Evolutionary conservation across 2,113 vertebrate genomes (phyloP).

Genomic region (Siphamia tubifer): DNA sequence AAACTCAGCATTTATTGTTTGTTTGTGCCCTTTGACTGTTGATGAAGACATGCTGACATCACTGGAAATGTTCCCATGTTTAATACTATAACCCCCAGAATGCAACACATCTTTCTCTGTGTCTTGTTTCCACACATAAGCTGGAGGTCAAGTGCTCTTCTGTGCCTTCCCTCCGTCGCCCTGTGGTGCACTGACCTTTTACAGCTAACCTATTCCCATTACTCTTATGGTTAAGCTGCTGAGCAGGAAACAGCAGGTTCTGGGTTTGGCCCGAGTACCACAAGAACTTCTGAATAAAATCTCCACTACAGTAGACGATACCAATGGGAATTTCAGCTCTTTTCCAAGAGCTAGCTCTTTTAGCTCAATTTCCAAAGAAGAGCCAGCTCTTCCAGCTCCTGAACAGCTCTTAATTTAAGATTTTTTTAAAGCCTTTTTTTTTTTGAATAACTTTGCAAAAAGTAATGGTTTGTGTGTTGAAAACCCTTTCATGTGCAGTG

Average conservation of each 20-base stretch:
- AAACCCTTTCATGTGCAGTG: too few relatives aligned
- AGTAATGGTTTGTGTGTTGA: too few relatives aligned
- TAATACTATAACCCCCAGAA: background rate
- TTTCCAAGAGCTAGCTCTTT: too few relatives aligned
- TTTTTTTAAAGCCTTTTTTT: too few relatives aligned
- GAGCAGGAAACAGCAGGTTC: constrained; percentile 22
- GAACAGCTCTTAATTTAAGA: too few relatives aligned
- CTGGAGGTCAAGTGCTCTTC: constrained; percentile 24
- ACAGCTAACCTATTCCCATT: constrained; percentile 31
- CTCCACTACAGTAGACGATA: background rate
- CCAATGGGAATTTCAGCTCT: too few relatives aligned
- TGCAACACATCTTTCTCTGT: constrained; percentile 4
- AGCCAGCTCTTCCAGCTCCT: too few relatives aligned
- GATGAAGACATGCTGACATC: background rate
- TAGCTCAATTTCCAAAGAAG: too few relatives aligned
- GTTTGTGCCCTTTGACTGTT: background rate
- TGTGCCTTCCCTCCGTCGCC: constrained; percentile 15
- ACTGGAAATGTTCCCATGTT: background rate
- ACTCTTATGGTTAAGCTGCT: constrained; percentile 42
- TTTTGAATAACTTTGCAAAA: too few relatives aligned
- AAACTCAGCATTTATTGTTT: too few relatives aligned
- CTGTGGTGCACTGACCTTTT: constrained; percentile 53
- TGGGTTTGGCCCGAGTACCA: background rate
- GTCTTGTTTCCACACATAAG: constrained; percentile 26
- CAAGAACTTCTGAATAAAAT: constrained; percentile 11